These are phyloP conservation scores for Sebastes melanostomus DNA, from an alignment of 2,797 vertebrate species.

Conservation along the genomic window DNA sequence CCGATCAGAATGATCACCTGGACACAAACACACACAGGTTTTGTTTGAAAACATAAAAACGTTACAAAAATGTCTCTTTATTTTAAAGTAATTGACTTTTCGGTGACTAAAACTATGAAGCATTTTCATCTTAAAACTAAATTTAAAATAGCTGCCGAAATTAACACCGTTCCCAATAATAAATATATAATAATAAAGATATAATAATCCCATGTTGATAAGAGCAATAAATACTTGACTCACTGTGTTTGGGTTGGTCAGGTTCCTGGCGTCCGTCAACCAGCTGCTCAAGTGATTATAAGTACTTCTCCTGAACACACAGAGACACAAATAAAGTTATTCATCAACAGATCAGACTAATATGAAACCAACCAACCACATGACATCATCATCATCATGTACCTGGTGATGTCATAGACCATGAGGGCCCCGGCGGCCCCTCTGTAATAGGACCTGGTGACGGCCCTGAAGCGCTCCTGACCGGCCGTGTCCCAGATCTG, in stretches of 20 bases:
- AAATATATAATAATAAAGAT: too few species aligned
- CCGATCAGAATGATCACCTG: slow-evolving; percentile 99
- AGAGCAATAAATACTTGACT: neutral
- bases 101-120: too few species aligned
- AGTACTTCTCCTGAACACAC: slow-evolving; percentile 88
- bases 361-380: neutral
- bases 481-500: slow-evolving; percentile 99
- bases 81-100: too few species aligned
- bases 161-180: too few species aligned
- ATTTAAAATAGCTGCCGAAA: too few species aligned
- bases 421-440: slow-evolving; percentile 97
- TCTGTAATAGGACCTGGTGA: slow-evolving; percentile 97
- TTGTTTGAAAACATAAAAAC: too few species aligned
- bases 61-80: too few species aligned
- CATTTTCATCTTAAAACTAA: too few species aligned
- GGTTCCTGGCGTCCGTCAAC: slow-evolving; percentile 93
- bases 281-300: slow-evolving; percentile 97
- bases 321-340: neutral
- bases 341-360: neutral
- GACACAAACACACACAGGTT: neutral
- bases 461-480: slow-evolving; percentile 96
- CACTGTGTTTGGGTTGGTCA: slow-evolving; percentile 75
- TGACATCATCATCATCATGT: neutral
- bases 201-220: too few species aligned
- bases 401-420: slow-evolving; percentile 99